Percentiles rank a stretch among this genome's conserved stretches.
Evolutionary conservation across 1,140 invertebrate genomes (phyloP).

Genomic region (Diorhabda sublineata): DNA sequence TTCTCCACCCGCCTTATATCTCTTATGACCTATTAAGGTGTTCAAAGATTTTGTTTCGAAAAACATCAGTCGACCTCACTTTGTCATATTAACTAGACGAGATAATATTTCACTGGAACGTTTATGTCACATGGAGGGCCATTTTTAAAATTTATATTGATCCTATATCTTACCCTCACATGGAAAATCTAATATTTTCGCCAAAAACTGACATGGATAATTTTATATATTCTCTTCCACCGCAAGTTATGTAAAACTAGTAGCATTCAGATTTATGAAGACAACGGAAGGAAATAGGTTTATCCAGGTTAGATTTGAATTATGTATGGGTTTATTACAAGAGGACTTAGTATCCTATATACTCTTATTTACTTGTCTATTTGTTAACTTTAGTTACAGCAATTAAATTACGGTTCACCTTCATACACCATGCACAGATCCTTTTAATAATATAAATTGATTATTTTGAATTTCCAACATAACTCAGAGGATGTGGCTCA

Average conservation of each 20-base stretch:
- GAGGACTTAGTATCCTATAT: background rate
- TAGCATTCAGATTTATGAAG: background rate
- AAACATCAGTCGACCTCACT: background rate
- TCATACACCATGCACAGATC: too few species aligned
- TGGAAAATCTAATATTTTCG: background rate
- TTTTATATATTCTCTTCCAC: conserved; percentile 3
- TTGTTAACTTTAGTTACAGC: too few species aligned
- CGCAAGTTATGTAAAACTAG: background rate
- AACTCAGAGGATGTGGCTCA: too few species aligned
- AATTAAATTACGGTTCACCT: too few species aligned
- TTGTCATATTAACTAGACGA: conserved; percentile 1
- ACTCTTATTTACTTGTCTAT: too few species aligned
- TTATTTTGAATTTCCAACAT: too few species aligned
- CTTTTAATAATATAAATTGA: too few species aligned
- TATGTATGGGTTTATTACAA: background rate
- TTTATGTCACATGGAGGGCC: background rate
- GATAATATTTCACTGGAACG: background rate
- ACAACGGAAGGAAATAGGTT: background rate
- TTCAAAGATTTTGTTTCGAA: background rate
- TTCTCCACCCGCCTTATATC: background rate
- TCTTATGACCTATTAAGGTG: background rate
- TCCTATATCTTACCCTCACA: background rate
- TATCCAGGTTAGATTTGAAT: background rate
- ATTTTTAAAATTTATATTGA: background rate
- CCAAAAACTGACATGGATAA: background rate